Evolutionary conservation across 2,888 invertebrate genomes (phyloP).

Genomic region (Cepaea hortensis): DNA sequence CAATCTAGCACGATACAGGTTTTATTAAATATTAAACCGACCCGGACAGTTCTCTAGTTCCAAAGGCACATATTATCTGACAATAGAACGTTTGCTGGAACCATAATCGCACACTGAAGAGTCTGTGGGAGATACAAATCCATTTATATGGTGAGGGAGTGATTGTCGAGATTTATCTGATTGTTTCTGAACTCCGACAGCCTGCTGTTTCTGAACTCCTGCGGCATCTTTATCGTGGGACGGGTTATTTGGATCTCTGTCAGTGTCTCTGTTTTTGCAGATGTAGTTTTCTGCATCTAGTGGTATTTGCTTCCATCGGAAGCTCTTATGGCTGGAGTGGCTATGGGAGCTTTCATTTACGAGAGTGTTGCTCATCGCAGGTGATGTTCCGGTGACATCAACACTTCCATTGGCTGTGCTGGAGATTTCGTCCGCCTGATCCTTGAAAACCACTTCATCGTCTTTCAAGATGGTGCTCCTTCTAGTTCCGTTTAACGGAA

Average conservation of each 20-base stretch:
- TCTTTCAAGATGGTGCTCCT: not conserved
- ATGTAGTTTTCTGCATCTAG: not conserved
- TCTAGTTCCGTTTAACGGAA: conserved; percentile 26
- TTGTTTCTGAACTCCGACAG: conserved; percentile 5
- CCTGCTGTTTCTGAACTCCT: not conserved
- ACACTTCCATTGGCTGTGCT: not conserved
- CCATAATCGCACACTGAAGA: not conserved
- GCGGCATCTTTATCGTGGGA: not conserved
- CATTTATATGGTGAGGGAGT: conserved; percentile 27
- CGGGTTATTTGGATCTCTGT: not conserved
- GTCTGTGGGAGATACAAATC: not conserved
- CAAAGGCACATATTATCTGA: conserved; percentile 33
- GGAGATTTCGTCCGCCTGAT: not conserved
- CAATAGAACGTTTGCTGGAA: not conserved
- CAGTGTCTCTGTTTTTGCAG: not conserved
- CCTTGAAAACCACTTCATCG: not conserved
- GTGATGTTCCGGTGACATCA: not conserved
- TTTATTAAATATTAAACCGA: too few relatives aligned
- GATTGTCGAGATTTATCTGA: conserved; percentile 16
- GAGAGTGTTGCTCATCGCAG: not conserved
- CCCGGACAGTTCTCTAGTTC: too few relatives aligned
- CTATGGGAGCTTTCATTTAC: not conserved
- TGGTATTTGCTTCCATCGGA: not conserved
- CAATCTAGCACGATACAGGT: too few relatives aligned
- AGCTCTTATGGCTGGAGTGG: not conserved